Conservation (phyloP, 92 coral and sea anemone genomes). For the Phenganax marumi region DNA sequence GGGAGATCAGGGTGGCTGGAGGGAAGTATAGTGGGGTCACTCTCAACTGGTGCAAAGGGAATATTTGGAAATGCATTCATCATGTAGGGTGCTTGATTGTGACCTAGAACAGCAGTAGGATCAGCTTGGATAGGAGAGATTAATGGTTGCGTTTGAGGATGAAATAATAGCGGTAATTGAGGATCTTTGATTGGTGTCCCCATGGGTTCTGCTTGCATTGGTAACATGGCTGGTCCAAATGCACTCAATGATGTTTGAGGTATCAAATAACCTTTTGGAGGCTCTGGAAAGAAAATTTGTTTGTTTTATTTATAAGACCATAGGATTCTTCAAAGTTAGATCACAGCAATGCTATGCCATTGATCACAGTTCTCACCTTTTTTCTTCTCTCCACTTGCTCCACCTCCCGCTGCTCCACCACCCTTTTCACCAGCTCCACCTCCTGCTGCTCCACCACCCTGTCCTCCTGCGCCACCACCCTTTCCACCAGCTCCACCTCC, state of each 20-base stretch:
- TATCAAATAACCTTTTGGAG: slow-evolving; percentile 39
- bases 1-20: slow-evolving; percentile 44
- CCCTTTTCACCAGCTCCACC: slow-evolving; percentile 23
- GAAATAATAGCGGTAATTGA: slow-evolving; percentile 29
- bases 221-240: slow-evolving; percentile 49
- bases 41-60: slow-evolving; percentile 39
- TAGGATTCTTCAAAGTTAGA: background rate
- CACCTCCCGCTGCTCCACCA: slow-evolving; percentile 3
- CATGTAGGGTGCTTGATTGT: slow-evolving; percentile 49
- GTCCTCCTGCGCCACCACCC: slow-evolving; percentile 38
- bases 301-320: background rate
- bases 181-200: slow-evolving; percentile 47
- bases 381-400: background rate
- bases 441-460: slow-evolving; percentile 23
- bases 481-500: slow-evolving; percentile 35
- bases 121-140: slow-evolving; percentile 43
- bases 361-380: background rate
- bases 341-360: background rate
- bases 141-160: slow-evolving; percentile 37
- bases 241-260: slow-evolving; percentile 44
- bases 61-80: slow-evolving; percentile 43
- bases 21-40: slow-evolving; percentile 41
- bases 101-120: slow-evolving; percentile 43
- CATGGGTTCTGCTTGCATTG: slow-evolving; percentile 45
- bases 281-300: background rate